These are phyloP conservation scores for Neomonachus schauinslandi DNA, from an alignment of 2,113 vertebrate genomes.

Conservation along the genomic window DNA sequence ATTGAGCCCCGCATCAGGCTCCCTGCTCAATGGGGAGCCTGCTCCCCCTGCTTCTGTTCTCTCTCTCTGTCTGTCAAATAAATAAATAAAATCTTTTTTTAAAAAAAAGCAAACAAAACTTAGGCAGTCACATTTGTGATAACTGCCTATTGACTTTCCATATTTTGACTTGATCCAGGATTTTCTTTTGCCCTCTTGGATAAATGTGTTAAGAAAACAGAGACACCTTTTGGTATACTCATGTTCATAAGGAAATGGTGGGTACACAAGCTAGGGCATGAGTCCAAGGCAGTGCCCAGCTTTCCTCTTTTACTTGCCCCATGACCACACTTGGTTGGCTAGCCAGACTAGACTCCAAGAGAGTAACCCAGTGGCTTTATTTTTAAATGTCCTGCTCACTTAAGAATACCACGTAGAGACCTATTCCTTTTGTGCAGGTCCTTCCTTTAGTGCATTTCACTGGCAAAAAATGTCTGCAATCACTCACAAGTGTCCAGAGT, in stretches of 20 bases:
- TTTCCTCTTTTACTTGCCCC: neutral
- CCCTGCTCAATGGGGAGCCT: too few species aligned
- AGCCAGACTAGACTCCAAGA: neutral
- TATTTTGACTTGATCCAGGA: slow-evolving; percentile 7
- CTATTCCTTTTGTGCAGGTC: neutral
- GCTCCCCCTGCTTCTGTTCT: neutral
- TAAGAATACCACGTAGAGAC: neutral
- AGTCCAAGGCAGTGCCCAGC: neutral
- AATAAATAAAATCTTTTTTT: neutral
- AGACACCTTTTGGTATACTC: neutral
- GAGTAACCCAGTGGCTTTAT: neutral
- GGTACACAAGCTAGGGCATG: neutral
- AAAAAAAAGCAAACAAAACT: neutral
- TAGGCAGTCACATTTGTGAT: neutral
- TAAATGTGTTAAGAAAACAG: neutral
- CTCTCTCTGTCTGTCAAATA: too few species aligned
- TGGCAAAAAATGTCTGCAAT: neutral
- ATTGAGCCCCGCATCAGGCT: neutral
- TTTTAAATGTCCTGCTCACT: neutral
- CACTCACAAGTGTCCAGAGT: slow-evolving; percentile 11
- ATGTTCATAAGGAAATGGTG: neutral
- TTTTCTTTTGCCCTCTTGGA: neutral
- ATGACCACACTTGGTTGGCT: neutral
- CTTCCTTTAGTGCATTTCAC: slow-evolving; percentile 23
- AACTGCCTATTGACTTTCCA: neutral